These are phyloP conservation scores for Nannobrachium achirus DNA, from an alignment of 2,113 vertebrate species.

Conservation along the genomic window DNA sequence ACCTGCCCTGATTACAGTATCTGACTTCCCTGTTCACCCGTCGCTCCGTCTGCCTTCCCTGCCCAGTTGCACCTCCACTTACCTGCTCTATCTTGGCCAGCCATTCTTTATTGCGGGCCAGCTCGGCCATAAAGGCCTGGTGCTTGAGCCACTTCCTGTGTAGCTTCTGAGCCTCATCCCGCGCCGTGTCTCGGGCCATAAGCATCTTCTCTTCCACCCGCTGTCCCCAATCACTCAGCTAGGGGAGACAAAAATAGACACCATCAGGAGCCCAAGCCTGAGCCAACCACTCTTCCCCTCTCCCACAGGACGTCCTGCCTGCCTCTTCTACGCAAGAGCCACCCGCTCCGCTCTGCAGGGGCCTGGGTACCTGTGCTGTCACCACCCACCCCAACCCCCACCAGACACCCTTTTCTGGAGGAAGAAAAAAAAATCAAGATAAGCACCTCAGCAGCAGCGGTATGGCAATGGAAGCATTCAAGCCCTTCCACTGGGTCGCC, in stretches of 20 bases:
- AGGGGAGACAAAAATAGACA: constrained; percentile 72
- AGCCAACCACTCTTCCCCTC: constrained; percentile 67
- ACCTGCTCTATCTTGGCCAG: constrained; percentile 94
- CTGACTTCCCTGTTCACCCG: neutral
- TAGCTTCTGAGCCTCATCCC: constrained; percentile 93
- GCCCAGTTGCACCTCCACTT: constrained; percentile 63
- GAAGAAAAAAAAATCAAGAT: constrained; percentile 68
- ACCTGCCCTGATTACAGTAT: neutral
- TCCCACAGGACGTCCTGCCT: constrained; percentile 79
- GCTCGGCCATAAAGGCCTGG: constrained; percentile 93
- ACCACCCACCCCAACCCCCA: constrained; percentile 66
- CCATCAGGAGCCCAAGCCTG: constrained; percentile 75
- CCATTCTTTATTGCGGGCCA: constrained; percentile 94
- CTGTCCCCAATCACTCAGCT: constrained; percentile 33
- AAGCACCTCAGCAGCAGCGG: constrained; percentile 77
- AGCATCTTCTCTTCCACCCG: constrained; percentile 89
- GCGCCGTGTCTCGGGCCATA: constrained; percentile 91
- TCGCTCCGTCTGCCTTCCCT: neutral
- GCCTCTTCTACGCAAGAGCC: constrained; percentile 64
- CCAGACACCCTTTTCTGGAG: constrained; percentile 69
- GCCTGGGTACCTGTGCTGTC: constrained; percentile 74
- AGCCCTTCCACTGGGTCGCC: constrained; percentile 72
- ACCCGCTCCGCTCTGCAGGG: constrained; percentile 69
- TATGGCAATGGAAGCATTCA: constrained; percentile 72
- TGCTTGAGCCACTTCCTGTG: constrained; percentile 97